A percentile compares a stretch with the other conserved stretches of the same genome.
Evolutionary conservation across 1,140 invertebrate species (phyloP).

Genomic region (Lasaia peninsularis): DNA sequence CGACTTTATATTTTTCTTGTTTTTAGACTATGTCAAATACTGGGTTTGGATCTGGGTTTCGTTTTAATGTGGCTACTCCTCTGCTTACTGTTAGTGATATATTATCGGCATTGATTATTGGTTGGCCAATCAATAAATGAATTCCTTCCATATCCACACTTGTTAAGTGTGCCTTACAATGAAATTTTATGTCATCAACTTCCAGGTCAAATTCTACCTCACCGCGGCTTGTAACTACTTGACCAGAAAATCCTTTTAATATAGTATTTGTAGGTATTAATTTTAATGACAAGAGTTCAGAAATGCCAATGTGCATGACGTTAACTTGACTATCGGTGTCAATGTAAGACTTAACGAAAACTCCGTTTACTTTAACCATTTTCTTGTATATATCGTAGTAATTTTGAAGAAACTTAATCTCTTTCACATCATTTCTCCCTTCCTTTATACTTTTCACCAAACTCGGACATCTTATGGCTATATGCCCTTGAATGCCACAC

Average conservation of each 20-base stretch:
- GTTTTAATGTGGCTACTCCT: not conserved
- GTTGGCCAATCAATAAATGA: not conserved
- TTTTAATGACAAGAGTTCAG: not conserved
- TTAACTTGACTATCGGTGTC: slow-evolving; percentile 21
- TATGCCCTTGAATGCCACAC: slow-evolving; percentile 30
- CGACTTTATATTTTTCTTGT: not conserved
- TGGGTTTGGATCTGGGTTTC: not conserved
- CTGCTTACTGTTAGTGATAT: not conserved
- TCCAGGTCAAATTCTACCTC: slow-evolving; percentile 18
- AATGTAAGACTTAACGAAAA: slow-evolving; percentile 16
- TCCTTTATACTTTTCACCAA: too few species aligned
- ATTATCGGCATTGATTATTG: not conserved
- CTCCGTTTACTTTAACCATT: slow-evolving; percentile 6
- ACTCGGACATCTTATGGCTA: slow-evolving; percentile 17
- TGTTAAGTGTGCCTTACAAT: not conserved
- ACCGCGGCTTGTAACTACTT: slow-evolving; percentile 7
- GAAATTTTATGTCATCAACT: slow-evolving; percentile 12
- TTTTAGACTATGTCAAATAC: not conserved
- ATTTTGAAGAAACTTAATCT: slow-evolving; percentile 6
- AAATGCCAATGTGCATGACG: not conserved
- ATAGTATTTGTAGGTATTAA: slow-evolving; percentile 7
- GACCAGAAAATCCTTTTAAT: slow-evolving; percentile 18
- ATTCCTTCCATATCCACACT: not conserved
- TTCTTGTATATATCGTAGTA: slow-evolving; percentile 20
- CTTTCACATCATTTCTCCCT: not conserved